Percentiles rank a stretch among this genome's conserved stretches.
Conservation (phyloP, 1,140 invertebrate genomes). For the Eupristina koningsbergeri region DNA sequence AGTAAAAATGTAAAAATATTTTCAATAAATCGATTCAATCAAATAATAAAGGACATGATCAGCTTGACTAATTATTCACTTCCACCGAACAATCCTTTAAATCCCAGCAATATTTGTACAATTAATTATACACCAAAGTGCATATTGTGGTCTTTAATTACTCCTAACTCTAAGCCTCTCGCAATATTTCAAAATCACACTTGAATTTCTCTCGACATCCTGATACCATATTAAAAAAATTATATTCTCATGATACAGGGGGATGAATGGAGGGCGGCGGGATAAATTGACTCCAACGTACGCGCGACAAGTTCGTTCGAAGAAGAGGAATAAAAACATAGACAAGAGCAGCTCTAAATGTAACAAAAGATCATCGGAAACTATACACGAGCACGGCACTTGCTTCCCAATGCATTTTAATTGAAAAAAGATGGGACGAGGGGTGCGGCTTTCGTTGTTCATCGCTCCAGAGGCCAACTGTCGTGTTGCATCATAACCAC, state of each 20-base stretch:
- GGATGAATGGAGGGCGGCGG: no score
- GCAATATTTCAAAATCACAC: background rate
- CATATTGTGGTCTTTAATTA: background rate
- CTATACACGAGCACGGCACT: constrained; percentile 43
- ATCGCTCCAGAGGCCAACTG: constrained; percentile 64
- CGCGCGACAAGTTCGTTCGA: background rate
- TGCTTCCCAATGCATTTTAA: constrained; percentile 51
- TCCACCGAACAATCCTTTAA: background rate
- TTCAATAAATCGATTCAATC: no score
- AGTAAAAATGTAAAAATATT: no score
- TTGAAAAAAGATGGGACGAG: constrained; percentile 52
- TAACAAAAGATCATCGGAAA: constrained; percentile 42
- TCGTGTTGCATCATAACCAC: constrained; percentile 70
- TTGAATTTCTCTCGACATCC: background rate
- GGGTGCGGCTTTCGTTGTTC: constrained; percentile 14
- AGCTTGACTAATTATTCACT: background rate
- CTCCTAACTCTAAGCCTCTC: background rate
- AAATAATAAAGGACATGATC: background rate
- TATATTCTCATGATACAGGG: background rate
- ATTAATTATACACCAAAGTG: background rate
- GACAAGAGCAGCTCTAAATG: constrained; percentile 25
- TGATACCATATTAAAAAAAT: constrained; percentile 10
- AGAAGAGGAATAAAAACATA: constrained; percentile 53
- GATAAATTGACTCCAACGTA: background rate
- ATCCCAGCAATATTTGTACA: background rate